Conservation (phyloP, 2,113 vertebrate species). For the Dromiciops gliroides region DNA sequence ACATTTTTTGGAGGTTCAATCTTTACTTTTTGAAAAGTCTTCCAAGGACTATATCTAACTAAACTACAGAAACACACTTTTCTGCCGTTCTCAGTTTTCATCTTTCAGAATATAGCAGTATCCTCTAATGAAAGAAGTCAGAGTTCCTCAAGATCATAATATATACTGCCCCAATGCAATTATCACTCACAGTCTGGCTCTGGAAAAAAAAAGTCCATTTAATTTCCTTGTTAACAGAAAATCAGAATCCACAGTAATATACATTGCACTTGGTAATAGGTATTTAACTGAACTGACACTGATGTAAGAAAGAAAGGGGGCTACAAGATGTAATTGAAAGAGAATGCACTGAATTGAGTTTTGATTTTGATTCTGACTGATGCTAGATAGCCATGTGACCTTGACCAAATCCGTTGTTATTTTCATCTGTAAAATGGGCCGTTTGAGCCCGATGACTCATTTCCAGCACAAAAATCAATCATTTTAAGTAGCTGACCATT, state of each 20-base stretch:
- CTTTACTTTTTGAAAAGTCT: slow-evolving; percentile 59
- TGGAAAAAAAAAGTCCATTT: background rate
- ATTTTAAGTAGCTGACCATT: slow-evolving; percentile 31
- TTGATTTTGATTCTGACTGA: background rate
- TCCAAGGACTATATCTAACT: slow-evolving; percentile 21
- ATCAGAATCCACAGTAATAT: background rate
- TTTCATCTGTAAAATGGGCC: background rate
- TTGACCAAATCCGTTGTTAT: background rate
- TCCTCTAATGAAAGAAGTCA: background rate
- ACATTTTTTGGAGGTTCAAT: slow-evolving; percentile 51
- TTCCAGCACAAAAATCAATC: background rate
- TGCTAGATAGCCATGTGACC: background rate
- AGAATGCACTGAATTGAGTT: background rate
- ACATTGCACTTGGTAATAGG: background rate
- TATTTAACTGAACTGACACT: background rate
- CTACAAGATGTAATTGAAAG: background rate
- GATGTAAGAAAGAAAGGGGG: background rate
- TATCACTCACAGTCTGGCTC: background rate
- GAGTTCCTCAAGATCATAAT: slow-evolving; percentile 8
- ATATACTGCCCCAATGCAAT: background rate
- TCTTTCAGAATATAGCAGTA: background rate
- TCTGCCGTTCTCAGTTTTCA: slow-evolving; percentile 19
- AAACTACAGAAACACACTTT: slow-evolving; percentile 1
- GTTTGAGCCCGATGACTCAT: background rate
- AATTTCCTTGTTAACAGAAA: slow-evolving; percentile 3